Evolutionary conservation across 2,113 vertebrate genomes (phyloP).

Genomic region (Thalassoma bifasciatum): DNA sequence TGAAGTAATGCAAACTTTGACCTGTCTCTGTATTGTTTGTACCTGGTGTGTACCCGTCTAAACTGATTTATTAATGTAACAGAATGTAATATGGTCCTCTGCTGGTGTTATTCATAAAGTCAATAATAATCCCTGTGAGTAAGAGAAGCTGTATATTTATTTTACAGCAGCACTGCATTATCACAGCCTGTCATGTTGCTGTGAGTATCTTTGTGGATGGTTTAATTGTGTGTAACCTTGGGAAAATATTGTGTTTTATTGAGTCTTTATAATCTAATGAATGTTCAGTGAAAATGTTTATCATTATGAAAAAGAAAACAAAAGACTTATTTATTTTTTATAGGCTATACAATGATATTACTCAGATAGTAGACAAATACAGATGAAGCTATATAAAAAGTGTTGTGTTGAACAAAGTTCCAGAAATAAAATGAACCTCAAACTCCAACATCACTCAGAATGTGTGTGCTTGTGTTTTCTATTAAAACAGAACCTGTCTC

Average conservation of each 20-base stretch:
- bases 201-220: neutral
- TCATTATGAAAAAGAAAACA: slow-evolving; percentile 14
- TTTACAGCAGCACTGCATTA: neutral
- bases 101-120: neutral
- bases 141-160: neutral
- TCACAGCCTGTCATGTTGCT: neutral
- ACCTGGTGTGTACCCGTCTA: slow-evolving; percentile 13
- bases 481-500: neutral
- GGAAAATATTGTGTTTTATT: slow-evolving; percentile 20
- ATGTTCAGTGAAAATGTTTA: slow-evolving; percentile 30
- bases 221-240: slow-evolving; percentile 1
- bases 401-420: slow-evolving; percentile 34
- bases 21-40: slow-evolving; percentile 3
- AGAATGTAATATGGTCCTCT: slow-evolving; percentile 46
- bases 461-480: slow-evolving; percentile 5
- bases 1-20: slow-evolving; percentile 44
- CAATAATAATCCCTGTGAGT: slow-evolving; percentile 6
- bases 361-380: slow-evolving; percentile 22
- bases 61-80: slow-evolving; percentile 30
- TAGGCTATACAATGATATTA: slow-evolving; percentile 40
- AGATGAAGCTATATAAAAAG: slow-evolving; percentile 29
- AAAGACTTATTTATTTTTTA: slow-evolving; percentile 65
- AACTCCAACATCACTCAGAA: neutral
- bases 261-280: slow-evolving; percentile 8
- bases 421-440: slow-evolving; percentile 52